Base-by-base conservation (phyloP, 2,888 invertebrate species). In the Nowickia ferox region DNA sequence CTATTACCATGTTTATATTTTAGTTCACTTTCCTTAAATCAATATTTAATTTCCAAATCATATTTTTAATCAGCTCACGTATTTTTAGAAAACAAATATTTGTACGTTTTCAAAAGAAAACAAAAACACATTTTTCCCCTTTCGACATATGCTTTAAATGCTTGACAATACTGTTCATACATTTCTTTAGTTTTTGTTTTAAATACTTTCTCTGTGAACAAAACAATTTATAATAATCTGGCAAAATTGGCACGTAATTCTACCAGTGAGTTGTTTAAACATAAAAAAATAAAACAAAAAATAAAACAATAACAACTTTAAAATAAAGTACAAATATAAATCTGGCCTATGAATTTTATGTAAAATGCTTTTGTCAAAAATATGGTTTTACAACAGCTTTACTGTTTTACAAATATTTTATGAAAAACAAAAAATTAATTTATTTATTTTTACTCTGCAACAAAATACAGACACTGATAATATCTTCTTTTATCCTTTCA, bases 11-110 rank as follows among this genome's bases (percentile, higher is more conserved):
- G n/a, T 13, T 9, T 17, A 13, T 30, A 9, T 30, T 78, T 61
- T 53, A 77, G 51, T 72, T 86, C 82, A 86, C 86, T 83, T 86
- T 86, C 86, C 78, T 77, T 84, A 61, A 76, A 46, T 48, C 55
- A 68, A 74, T 81, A 68, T 65, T 80, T 51, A 78, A 66, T 57
- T 63, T 63, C 5, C 15, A 78, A 74, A 81, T 44, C 17, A 71
- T 51, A 65, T 66, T 69, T 78, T 61, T 51, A 86, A 72, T 84
- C 86, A 42, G 46, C 61, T 84, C 84, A 84, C 84, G 84, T 86
- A 84, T 69, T 66, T 77, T 71, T 77, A 46, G 44, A 63, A 65
- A 85, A 77, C 30, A 55, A 76, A 63, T n/a, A 17, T 30, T 65
- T 40, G 22, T 30, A 51, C 13, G 9, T 65, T 44, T 66, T 55